Evolutionary conservation across 2,888 invertebrate species (phyloP), one percentile per base, ranked within the genome.

Genomic region (Spicauda simplicius): DNA sequence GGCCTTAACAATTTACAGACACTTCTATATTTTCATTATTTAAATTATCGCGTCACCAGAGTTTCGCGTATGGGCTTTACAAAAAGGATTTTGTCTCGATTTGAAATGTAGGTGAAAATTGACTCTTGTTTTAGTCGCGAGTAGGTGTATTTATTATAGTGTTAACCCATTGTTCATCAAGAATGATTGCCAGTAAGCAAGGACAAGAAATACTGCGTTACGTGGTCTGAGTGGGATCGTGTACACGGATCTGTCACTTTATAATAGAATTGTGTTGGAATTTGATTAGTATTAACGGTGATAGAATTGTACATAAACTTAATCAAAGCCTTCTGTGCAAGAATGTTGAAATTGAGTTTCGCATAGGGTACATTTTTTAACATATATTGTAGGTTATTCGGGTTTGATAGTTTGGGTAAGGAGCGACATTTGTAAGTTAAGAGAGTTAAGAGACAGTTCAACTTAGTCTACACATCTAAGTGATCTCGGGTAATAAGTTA

Each of bases 91-190:
- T 80, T 83, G 84, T 80, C 76, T 71, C 79, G 79, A 81, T 85
- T 86, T 84, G 77, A 83, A 84, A 85, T 87, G 85, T 85, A 84
- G 85, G 84, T 81, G 83, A 83, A 83, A 80, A 83, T 83, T 87
- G 88, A 87, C 74, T 78, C 84, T 80, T 88, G 88, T 88, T 84
- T 76, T 72, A 73, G 73, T 64, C 57, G 69, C 72, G 76, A 75
- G 80, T 80, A 78, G 78, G 80, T 77, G 80, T 80, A 76, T 77
- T 77, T 77, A 77, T 77, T 66, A 72, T 72, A 64, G 69, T 69
- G 68, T 71, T 71, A 69, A 71, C 72, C 72, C 75, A 74, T 76
- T 75, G 77, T 78, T 75, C 75, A 76, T 78, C 77, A 77, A 71
- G 76, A 72, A 56, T 67, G 69, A 75, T 73, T 74, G 74, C 73